Evolutionary conservation across 2,888 invertebrate genomes (phyloP).

Genomic region (Epirrita christyi): DNA sequence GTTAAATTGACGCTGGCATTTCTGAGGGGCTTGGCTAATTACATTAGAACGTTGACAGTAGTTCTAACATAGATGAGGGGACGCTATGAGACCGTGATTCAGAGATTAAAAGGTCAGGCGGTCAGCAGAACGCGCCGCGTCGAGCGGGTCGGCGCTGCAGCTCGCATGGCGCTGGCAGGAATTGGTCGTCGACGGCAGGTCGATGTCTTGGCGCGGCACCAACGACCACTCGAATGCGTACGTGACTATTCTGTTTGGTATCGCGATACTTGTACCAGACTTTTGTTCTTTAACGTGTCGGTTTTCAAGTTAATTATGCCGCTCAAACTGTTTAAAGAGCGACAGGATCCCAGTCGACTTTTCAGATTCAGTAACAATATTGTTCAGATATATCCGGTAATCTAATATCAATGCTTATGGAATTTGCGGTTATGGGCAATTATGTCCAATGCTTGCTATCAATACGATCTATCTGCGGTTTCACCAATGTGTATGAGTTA

Average conservation of each 20-base stretch:
- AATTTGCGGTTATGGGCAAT: conserved; percentile 3
- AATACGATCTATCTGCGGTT: background rate
- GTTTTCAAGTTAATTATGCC: conserved; percentile 17
- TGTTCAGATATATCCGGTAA: background rate
- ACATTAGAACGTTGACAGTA: conserved; percentile 6
- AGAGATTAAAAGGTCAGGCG: conserved; percentile 58
- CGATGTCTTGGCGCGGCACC: conserved; percentile 54
- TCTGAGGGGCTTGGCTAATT: conserved; percentile 5
- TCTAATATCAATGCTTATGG: background rate
- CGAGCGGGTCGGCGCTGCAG: conserved; percentile 51
- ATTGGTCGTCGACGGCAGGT: conserved; percentile 30
- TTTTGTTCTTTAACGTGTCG: conserved; percentile 24
- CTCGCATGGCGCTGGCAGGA: conserved; percentile 7
- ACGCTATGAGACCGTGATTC: conserved; percentile 58
- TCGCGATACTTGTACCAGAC: conserved; percentile 30
- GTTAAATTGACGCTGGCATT: conserved; percentile 4
- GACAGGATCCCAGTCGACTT: background rate
- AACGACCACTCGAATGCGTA: conserved; percentile 42
- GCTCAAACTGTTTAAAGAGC: conserved; percentile 8
- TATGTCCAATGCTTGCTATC: conserved; percentile 2
- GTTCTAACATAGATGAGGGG: too few relatives aligned
- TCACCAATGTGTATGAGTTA: too few relatives aligned
- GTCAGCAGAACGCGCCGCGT: conserved; percentile 51
- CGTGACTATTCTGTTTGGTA: conserved; percentile 37
- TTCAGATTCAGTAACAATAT: too few relatives aligned